phyloP scores from a whole-genome alignment of 2,113 vertebrate species.

The Halichoerus grypus region DNA sequence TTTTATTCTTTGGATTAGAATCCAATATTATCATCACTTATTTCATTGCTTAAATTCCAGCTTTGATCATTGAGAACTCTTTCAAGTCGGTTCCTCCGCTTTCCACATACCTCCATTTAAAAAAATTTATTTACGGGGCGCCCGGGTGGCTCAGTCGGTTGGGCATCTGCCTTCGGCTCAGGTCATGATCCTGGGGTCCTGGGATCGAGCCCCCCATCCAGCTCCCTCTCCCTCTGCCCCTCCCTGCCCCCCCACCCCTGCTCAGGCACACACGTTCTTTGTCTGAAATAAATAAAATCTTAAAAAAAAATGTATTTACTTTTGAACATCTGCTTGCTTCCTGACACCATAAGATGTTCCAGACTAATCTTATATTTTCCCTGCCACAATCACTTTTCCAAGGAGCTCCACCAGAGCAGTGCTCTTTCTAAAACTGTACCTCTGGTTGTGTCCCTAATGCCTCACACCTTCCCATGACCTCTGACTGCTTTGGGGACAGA shows the following conservation, averaged over 20 bases:
- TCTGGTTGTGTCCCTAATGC: background rate
- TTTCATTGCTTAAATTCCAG: background rate
- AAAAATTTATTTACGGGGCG: background rate
- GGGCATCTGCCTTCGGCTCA: background rate
- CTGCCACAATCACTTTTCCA: constrained; percentile 12
- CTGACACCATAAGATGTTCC: background rate
- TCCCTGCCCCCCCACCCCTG: no score
- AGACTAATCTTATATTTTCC: constrained; percentile 3
- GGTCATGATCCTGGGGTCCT: background rate
- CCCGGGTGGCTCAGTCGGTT: background rate
- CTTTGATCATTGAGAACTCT: background rate
- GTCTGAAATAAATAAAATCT: background rate
- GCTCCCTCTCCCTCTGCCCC: background rate
- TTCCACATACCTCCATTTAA: background rate
- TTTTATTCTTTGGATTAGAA: constrained; percentile 7
- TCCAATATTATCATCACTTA: background rate
- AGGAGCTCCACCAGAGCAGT: background rate
- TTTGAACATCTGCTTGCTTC: background rate
- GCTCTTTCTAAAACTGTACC: constrained; percentile 23
- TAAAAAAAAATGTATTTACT: background rate
- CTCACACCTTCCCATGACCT: constrained; percentile 15
- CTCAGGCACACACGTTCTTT: no score
- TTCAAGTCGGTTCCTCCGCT: background rate
- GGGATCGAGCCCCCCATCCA: background rate
- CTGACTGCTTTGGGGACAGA: background rate